A percentile compares a stretch with the other conserved stretches of the same genome.
These are phyloP conservation scores for Hyperoplus immaculatus DNA, from an alignment of 2,797 vertebrate genomes.

Conservation along the genomic window DNA sequence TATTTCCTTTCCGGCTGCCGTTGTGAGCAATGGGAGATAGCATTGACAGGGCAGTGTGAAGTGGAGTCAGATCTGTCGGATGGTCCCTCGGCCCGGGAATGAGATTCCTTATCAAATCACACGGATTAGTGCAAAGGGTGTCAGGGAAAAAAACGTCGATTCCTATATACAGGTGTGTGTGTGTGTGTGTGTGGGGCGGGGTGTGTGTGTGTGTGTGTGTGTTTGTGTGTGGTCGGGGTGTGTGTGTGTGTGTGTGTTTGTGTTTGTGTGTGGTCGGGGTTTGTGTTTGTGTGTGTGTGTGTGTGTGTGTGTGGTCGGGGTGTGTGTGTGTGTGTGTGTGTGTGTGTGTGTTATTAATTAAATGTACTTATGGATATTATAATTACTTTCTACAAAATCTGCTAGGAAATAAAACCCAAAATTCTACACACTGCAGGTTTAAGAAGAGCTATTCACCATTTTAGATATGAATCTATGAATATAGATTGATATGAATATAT, in stretches of 20 bases:
- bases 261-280: not conserved
- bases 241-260: slow-evolving; percentile 40
- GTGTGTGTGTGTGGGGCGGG: not conserved
- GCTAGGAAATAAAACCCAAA: too few relatives aligned
- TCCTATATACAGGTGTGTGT: slow-evolving; percentile 49
- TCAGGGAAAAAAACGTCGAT: slow-evolving; percentile 68
- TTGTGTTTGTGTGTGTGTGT: not conserved
- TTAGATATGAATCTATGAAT: not conserved
- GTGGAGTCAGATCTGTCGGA: slow-evolving; percentile 83
- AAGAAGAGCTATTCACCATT: not conserved
- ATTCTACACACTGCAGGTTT: too few relatives aligned
- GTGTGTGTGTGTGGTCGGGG: not conserved
- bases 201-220: rapidly evolving
- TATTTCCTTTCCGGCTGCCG: slow-evolving; percentile 82
- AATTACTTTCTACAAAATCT: not conserved
- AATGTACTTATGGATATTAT: not conserved
- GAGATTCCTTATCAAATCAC: slow-evolving; percentile 84
- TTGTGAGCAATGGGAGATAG: slow-evolving; percentile 80
- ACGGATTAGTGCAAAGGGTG: slow-evolving; percentile 76
- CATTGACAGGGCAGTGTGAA: slow-evolving; percentile 84
- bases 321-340: slow-evolving; percentile 22
- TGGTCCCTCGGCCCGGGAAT: slow-evolving; percentile 72
- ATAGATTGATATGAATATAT: not conserved
- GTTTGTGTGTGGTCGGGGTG: not conserved
- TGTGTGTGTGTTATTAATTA: not conserved